Base-by-base conservation (phyloP, 1,140 invertebrate species). In the Papilio dardanus region DNA sequence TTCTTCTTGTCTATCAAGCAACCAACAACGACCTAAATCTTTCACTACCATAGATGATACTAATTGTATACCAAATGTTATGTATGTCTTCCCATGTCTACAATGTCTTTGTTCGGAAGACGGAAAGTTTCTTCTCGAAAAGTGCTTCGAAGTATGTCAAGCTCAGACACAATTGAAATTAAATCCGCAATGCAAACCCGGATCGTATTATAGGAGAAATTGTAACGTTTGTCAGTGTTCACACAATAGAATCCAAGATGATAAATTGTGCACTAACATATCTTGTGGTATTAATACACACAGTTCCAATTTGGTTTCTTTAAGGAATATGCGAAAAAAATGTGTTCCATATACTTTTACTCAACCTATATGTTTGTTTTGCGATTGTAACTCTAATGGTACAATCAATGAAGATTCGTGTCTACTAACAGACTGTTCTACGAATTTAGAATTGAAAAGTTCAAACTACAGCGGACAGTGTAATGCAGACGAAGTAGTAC, bases 91-190 rank as follows among this genome's bases (percentile, higher is more conserved):
- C 21, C 83, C 83, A 3, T 93, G 91, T 69, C 71, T 88, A 0
- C 86, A 88, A 54, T 93, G 91, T 74, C 65, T 88, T n/a, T 93
- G 91, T 73, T 87, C 89, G 10, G 86, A 91, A 31, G 78, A 79
- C 12, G 90, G 90, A 3, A 68, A 77, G 16, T 89, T 92, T 68
- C 40, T 81, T 58, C 42, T 79, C 2, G 83, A 84, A n/a, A 87
- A 87, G 80, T 92, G 91, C 66, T 69, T 87, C 4, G 85, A 88
- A 65, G 89, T 83, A 74, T 92, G 91, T 78, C 67, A 82, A n/a
- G 40, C 74, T 21, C 54, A 68, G 19, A 58, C 8, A 2, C 68
- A 62, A 74, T 19, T 74, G 12, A 40, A 73, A 40, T 30, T 66
- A 4, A 76, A 74, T 24, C 80, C 77, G 10, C 28, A 73, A 74